Base-by-base conservation (phyloP, 2,888 invertebrate species). In the Augochlorella aurata region DNA sequence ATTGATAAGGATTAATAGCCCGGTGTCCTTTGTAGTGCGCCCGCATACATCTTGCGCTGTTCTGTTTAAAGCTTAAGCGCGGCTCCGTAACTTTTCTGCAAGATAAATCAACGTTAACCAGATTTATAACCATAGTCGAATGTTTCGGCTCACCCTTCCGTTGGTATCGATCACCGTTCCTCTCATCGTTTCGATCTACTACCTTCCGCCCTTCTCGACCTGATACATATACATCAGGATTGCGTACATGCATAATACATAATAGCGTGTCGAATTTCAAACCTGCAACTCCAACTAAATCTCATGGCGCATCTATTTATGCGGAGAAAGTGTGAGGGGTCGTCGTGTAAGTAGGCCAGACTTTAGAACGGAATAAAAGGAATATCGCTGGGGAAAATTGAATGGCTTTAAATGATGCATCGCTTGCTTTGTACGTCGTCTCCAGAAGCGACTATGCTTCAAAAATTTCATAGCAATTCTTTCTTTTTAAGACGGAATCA, bases 91-190 rank as follows among this genome's bases (percentile, higher is more conserved):
- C 78, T 82, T 83, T 82, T 82, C 58, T 72, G 72, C 83, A 73
- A 72, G 65, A 82, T 83, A 83, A 83, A 83, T 83, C 83, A 83
- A 75, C 69, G 79, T 73, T 83, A 82, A 82, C 75, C 75, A 75
- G 83, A 83, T 83, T 83, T 83, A 79, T 76, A 83, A 82, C 69
- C 79, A 45, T 73, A 69, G 74, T 58, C 65, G 71, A 79, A 76
- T 83, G 79, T 77, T 75, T 52, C 69, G 65, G 65, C 54, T 63
- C 69, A 69, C 52, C 75, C 73, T 71, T 79, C 63, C 68, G 68
- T 54, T 82, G 21, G 63, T 79, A 83, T 78, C 83, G 83, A 79
- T 82, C 68, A 50, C 52, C 63, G 18, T 49, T 71, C 44, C 65
- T 73, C 76, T 74, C 63, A 69, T 74, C 82, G 54, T 81, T 82